Base-by-base conservation (phyloP, 2,113 vertebrate species). In the Osmerus mordax region DNA sequence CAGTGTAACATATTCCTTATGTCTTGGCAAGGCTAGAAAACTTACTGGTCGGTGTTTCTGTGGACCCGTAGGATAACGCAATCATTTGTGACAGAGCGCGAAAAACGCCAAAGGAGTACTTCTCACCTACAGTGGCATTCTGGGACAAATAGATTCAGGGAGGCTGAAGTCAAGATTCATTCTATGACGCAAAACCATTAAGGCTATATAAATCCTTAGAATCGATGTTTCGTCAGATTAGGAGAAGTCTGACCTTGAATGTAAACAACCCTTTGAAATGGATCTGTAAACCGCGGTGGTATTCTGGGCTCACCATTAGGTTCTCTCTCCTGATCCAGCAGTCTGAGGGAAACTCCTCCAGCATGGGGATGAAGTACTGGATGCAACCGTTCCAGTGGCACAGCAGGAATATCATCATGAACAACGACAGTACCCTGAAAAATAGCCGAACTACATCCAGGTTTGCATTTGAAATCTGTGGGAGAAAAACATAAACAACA, bases 381-480 rank as follows among this genome's bases (percentile, higher is more conserved):
- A 93, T 88, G 80, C 91, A 93, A 25, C 90, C 88, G 19, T 93
- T 92, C 92, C 91, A 93, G 81, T 93, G 92, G 74, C 90, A 92
- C 63, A 93, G 78, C 60, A 92, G 78, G 79, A 91, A 90, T 28
- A 92, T 91, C 89, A 92, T 92, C 84, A 89, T 87, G 76, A 92
- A 91, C 47, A 91, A 74, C 23, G 89, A 89, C 29, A 91, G 9
- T 61, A 91, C 59, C 63, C 90, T 84, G 68, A 91, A 89, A 75
- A 90, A 88, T 36, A 90, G 72, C 0, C 84, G 86, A 23, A 91
- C 84, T 58, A 89, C 89, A 74, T 91, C 90, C 78, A 91, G 67
- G 76, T 91, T 92, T 19, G 90, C 83, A 54, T 91, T 89, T 2
- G 91, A 91, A 64, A 91, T 90, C 91, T 93, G 76, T 7, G 41